phyloP scores from a whole-genome alignment of 2,888 invertebrate genomes.

The Darwinula stevensoni region DNA sequence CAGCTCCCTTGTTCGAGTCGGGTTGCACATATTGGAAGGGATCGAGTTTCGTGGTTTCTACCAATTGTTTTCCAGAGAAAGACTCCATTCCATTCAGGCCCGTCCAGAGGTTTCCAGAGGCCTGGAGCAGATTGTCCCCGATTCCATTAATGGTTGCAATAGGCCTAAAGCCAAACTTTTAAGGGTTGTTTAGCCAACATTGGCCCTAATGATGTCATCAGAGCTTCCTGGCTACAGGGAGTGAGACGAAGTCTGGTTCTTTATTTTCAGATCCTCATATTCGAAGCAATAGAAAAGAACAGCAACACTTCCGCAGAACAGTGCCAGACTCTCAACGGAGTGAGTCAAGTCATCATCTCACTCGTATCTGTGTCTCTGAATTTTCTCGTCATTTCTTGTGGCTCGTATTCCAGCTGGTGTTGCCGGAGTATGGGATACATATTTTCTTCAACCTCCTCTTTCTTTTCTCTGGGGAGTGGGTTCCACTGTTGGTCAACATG shows the following conservation, averaged over 20 bases:
- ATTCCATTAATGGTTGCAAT: no score
- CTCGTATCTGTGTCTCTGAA: no score
- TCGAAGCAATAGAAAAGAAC: conserved; percentile 95
- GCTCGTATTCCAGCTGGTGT: conserved; percentile 39
- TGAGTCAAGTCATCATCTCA: conserved; percentile 24
- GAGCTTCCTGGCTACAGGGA: no score
- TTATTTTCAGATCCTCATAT: conserved; percentile 78
- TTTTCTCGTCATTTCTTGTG: background rate
- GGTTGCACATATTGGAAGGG: no score
- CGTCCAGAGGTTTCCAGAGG: no score
- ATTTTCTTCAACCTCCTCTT: conserved; percentile 68
- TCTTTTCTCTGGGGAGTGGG: conserved; percentile 66
- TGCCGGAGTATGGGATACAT: conserved; percentile 87
- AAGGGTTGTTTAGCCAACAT: background rate
- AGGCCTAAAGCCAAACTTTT: conserved; percentile 3
- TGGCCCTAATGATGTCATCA: no score
- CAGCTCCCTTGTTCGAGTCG: no score
- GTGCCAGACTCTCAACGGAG: conserved; percentile 89
- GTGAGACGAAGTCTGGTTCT: no score
- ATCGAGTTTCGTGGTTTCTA: no score
- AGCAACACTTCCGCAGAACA: conserved; percentile 99
- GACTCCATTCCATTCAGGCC: no score
- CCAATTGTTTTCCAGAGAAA: no score
- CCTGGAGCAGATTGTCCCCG: no score
- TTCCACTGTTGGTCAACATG: conserved; percentile 51